Base-by-base conservation (phyloP, 2,113 vertebrate genomes). In the Rhadina sibilatrix region DNA sequence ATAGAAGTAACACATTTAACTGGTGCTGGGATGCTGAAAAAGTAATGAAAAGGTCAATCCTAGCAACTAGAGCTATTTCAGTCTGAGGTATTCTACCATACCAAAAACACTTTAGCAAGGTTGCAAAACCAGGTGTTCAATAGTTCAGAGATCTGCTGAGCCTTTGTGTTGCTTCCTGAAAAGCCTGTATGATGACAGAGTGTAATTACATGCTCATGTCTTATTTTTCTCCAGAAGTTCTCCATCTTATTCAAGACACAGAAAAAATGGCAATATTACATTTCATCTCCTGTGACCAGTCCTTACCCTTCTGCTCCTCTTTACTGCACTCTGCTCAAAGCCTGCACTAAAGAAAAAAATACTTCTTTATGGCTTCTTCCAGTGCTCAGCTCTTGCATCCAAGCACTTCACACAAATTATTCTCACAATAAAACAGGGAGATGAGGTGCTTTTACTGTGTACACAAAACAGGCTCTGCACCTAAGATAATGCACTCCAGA, bases 31-130 rank as follows among this genome's bases (percentile, higher is more conserved):
- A 64, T 77, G 40, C 47, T 74, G 65, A 92, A 87, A 52, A 72
- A 87, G 59, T 60, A 72, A 95, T 53, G 70, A 77, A 93, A 94
- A 94, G 69, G 60, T 81, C 79, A 93, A 65, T 44, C 56, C 27
- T 57, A 68, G 59, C 60, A 87, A 47, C 30, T 4, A 33, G 24
- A 92, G 64, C 64, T 92, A 35, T 91, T 92, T 87, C 74, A 90
- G 65, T 47, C 52, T 18, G 7, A 54, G 40, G 15, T 65, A 85
- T 89, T 66, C 40, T 28, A 53, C 47, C n/a, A 18, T 28, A 35
- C 50, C 65, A 77, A 84, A 80, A 83, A 27, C 52, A 65, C 21
- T 88, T 88, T 1, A 77, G 50, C 27, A 64, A 83, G 89, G 72
- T 18, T 84, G 40, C 31, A 17, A 81, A 87, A 54, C 74, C 85